A percentile compares a stretch with the other conserved stretches of the same genome.
phyloP scores from a whole-genome alignment of 2,888 invertebrate species.

The Drosophila cracens region DNA sequence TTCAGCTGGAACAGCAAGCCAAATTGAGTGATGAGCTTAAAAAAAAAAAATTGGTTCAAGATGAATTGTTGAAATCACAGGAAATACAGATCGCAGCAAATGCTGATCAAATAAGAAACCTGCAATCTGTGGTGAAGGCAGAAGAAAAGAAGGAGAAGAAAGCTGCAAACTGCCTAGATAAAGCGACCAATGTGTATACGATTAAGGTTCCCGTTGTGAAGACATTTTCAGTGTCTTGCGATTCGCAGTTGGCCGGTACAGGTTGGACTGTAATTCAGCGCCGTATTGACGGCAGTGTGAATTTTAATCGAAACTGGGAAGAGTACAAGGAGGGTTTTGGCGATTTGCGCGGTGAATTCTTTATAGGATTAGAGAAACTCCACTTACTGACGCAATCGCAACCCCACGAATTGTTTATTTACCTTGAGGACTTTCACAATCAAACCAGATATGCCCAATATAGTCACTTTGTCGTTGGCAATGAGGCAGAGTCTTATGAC shows the following conservation, averaged over 20 bases:
- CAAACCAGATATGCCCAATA: conserved; percentile 87
- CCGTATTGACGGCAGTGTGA: not conserved
- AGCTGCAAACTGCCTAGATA: not conserved
- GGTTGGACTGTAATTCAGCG: not conserved
- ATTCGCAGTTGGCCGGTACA: not conserved
- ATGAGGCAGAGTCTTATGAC: conserved; percentile 88
- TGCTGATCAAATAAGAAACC: not conserved
- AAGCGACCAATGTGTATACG: not conserved
- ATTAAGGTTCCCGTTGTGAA: not conserved
- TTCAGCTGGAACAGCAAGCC: not conserved
- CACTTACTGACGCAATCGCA: conserved; percentile 84
- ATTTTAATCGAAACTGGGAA: not conserved
- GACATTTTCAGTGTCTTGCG: not conserved
- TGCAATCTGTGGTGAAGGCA: not conserved
- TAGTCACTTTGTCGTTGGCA: conserved; percentile 88
- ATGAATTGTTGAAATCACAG: not conserved
- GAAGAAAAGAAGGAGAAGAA: accelerated
- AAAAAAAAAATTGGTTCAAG: accelerated
- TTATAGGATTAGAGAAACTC: conserved; percentile 89
- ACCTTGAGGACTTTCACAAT: conserved; percentile 87
- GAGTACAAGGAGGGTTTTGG: conserved; percentile 89
- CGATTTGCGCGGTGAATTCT: conserved; percentile 89
- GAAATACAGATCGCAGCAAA: not conserved
- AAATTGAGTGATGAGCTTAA: not conserved
- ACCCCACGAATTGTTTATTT: conserved; percentile 87